These are phyloP conservation scores for Mola mola DNA, from an alignment of 2,113 vertebrate genomes.

Conservation along the genomic window DNA sequence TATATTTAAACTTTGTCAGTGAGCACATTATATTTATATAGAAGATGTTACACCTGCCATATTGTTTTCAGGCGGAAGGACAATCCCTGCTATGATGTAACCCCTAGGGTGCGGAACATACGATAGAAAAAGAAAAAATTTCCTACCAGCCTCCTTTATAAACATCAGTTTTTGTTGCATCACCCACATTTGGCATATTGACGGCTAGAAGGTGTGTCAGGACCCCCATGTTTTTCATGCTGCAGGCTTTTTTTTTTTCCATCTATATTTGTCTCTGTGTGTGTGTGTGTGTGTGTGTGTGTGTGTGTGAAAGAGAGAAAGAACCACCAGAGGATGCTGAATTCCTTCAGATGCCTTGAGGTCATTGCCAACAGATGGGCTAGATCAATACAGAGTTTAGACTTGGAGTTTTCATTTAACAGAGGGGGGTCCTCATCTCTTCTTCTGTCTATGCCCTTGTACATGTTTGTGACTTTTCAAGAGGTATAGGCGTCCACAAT, in stretches of 20 bases:
- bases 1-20: neutral
- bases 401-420: constrained; percentile 22
- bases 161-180: constrained; percentile 3
- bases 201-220: neutral
- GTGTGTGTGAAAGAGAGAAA: constrained; percentile 13
- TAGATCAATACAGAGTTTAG: constrained; percentile 40
- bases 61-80: no score
- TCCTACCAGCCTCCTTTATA: constrained; percentile 2
- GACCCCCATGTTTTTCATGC: neutral
- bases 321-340: constrained; percentile 1
- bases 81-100: constrained; percentile 10
- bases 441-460: neutral
- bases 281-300: constrained; percentile 9
- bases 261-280: constrained; percentile 26
- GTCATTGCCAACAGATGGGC: constrained; percentile 4
- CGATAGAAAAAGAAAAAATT: no score
- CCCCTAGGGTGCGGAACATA: constrained; percentile 25
- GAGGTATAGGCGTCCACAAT: neutral
- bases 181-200: neutral
- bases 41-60: neutral
- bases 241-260: neutral
- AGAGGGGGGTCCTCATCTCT: neutral
- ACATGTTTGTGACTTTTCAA: neutral
- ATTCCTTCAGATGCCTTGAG: constrained; percentile 13
- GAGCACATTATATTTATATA: neutral